Conservation (phyloP, 2,888 invertebrate species). For the Tipula unca region DNA sequence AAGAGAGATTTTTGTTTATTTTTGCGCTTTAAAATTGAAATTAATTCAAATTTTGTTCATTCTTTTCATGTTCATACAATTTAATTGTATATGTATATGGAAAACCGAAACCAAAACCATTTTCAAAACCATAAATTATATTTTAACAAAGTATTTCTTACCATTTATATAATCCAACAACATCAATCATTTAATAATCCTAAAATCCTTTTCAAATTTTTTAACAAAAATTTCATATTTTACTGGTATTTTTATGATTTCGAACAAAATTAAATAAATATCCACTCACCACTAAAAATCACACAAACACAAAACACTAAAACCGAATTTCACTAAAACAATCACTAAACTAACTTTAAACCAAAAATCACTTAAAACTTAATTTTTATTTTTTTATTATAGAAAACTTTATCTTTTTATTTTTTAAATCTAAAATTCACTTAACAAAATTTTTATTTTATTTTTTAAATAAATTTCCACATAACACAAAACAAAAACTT, state of each 20-base stretch:
- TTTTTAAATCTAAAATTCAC: not conserved
- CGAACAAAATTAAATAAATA: not conserved
- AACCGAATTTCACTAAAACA: not conserved
- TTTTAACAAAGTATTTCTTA: not conserved
- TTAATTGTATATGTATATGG: not conserved
- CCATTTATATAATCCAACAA: not conserved
- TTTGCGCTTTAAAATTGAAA: not conserved
- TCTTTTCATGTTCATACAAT: not conserved
- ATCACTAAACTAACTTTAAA: not conserved
- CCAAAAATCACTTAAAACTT: not conserved
- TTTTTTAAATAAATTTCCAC: not conserved
- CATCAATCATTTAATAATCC: slow-evolving; percentile 14
- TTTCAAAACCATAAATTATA: not conserved
- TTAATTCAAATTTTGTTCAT: not conserved
- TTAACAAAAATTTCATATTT: not conserved
- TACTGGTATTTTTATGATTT: not conserved
- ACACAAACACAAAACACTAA: not conserved
- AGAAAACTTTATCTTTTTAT: no score
- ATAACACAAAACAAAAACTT: not conserved
- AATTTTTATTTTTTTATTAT: not conserved
- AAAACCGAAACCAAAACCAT: not conserved
- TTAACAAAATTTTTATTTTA: not conserved
- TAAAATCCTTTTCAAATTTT: not conserved
- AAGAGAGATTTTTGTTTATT: not conserved
- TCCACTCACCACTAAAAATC: no score